Base-by-base conservation (phyloP, 1,140 invertebrate species). In the Heterodera schachtii region DNA sequence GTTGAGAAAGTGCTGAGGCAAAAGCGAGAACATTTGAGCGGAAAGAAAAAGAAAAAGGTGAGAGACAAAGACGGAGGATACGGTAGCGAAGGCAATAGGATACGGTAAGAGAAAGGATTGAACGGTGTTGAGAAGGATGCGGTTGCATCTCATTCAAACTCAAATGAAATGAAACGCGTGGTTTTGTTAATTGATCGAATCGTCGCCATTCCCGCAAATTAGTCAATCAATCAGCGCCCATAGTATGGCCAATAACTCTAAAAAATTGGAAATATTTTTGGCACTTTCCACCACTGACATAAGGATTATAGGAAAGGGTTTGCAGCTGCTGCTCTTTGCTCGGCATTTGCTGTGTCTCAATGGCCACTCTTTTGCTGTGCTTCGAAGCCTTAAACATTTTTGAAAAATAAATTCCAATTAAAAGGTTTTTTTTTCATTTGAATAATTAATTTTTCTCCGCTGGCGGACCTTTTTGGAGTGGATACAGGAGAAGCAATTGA, bases 401-500 rank as follows among this genome's bases (percentile, higher is more conserved):
- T 74, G 47, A 49, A 49, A 49, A 49, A 49, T 9, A 49, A 49
- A 49, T 49, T 49, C 9, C 47, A 49, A n/a, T n/a, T n/a, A n/a
- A n/a, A n/a, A n/a, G n/a, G 47, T 49, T 49, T 49, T 49, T 49
- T 49, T 49, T 49, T 6, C 1, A 78, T 11, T 4, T 79, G 19
- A n/a, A n/a, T n/a, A n/a, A n/a, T n/a, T n/a, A n/a, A n/a, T n/a
- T n/a, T n/a, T n/a, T n/a, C n/a, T n/a, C n/a, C n/a, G n/a, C n/a
- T 46, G 52, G 13, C 60, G 11, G 11, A 87, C 86, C 81, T 89
- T 88, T 81, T 86, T 88, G 13, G 87, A 89, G 57, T 88, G 86
- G n/a, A 88, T 60, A 82, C 87, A 88, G 6, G 85, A 84, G 8
- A 78, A 80, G 81, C 87, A 88, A 16, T 86, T 89, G 73, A 87